Percentiles rank a stretch among this genome's conserved stretches.
These are phyloP conservation scores for Carcina quercana DNA, from an alignment of 2,888 invertebrate species.

Conservation along the genomic window DNA sequence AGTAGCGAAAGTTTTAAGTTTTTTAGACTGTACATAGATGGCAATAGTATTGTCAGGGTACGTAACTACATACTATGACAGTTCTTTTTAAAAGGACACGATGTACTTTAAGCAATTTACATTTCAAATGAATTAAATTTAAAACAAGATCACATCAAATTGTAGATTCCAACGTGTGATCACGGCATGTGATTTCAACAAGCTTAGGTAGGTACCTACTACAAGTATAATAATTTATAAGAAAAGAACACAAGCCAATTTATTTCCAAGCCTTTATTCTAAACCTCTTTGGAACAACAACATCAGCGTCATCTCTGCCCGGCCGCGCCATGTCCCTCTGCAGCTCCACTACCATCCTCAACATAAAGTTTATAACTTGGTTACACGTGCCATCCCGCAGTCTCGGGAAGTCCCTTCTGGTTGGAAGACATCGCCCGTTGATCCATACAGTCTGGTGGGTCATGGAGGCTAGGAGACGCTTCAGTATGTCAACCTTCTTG, in stretches of 20 bases:
- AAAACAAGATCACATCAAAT: neutral
- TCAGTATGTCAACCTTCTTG: slow-evolving; percentile 75
- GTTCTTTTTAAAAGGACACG: too few species aligned
- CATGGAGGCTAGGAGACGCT: slow-evolving; percentile 78
- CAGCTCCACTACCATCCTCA: slow-evolving; percentile 60
- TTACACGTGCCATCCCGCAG: slow-evolving; percentile 73
- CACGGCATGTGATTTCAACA: too few species aligned
- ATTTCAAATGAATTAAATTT: neutral
- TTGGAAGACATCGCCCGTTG: slow-evolving; percentile 48
- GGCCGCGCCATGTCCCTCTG: slow-evolving; percentile 62
- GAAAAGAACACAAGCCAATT: slow-evolving; percentile 10
- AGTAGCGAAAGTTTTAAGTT: slow-evolving; percentile 4
- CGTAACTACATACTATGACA: too few species aligned
- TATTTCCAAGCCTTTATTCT: slow-evolving; percentile 66
- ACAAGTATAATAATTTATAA: neutral
- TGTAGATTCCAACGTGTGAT: too few species aligned
- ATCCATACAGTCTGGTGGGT: slow-evolving; percentile 77
- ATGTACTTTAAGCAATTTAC: too few species aligned
- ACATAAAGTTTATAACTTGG: slow-evolving; percentile 69
- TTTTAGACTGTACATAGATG: too few species aligned
- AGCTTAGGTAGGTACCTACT: too few species aligned
- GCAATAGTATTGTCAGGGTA: too few species aligned
- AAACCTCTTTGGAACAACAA: slow-evolving; percentile 44
- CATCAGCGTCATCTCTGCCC: slow-evolving; percentile 52
- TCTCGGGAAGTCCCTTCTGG: slow-evolving; percentile 53